phyloP scores from a whole-genome alignment of 2,888 invertebrate species.

The Oscheius sp. region DNA sequence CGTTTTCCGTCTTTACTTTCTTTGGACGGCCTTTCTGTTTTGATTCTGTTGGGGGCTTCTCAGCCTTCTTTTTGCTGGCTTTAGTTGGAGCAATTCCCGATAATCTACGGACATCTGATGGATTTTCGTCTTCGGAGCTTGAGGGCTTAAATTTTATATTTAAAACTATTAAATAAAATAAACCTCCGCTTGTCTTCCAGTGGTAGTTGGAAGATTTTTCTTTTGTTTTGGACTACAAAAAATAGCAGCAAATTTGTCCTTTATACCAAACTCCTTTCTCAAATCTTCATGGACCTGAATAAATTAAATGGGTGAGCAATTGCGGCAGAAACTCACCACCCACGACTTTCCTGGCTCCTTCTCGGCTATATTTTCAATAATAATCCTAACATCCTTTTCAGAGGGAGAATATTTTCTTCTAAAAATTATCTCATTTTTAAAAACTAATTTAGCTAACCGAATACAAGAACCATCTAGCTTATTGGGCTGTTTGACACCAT shows the following conservation, averaged over 20 bases:
- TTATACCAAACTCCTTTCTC: conserved; percentile 7
- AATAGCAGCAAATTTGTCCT: conserved; percentile 27
- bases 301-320: background rate
- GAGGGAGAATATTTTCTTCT: conserved; percentile 21
- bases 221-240: conserved; percentile 30
- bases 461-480: background rate
- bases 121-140: conserved; percentile 28
- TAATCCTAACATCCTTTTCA: conserved; percentile 13
- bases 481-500: conserved; percentile 7
- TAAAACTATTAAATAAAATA: background rate
- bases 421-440: background rate
- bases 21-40: conserved; percentile 1
- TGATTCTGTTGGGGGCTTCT: background rate
- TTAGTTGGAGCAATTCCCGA: conserved; percentile 23
- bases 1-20: conserved; percentile 4
- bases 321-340: conserved; percentile 13
- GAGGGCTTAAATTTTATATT: background rate
- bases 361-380: conserved; percentile 15
- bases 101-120: background rate
- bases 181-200: conserved; percentile 6
- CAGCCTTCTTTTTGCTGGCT: conserved; percentile 1
- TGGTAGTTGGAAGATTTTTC: conserved; percentile 1
- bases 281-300: conserved; percentile 15
- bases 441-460: background rate
- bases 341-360: conserved; percentile 24